phyloP scores from a whole-genome alignment of 1,140 invertebrate species.

The Eriosoma lanigerum region DNA sequence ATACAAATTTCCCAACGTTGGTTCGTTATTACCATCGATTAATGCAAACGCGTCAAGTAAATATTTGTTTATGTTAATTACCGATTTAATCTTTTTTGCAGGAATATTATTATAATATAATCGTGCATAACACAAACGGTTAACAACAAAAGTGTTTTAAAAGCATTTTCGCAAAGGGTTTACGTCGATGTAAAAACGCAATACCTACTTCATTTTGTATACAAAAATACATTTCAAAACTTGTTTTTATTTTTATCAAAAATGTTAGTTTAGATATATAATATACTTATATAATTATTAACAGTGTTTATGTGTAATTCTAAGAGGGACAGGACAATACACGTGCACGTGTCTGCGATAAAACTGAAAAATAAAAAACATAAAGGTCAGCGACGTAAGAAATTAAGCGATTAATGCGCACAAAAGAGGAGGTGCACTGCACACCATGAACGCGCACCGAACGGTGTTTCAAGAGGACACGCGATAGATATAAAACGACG shows the following conservation, averaged over 20 bases:
- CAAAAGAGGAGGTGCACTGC: neutral
- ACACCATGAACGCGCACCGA: too few relatives aligned
- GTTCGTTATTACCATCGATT: neutral
- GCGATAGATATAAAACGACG: neutral
- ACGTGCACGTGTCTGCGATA: neutral
- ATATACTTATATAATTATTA: too few relatives aligned
- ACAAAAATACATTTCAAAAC: too few relatives aligned
- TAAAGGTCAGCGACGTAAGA: neutral
- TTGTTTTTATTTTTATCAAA: too few relatives aligned
- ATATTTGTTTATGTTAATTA: conserved; percentile 33
- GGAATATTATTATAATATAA: conserved; percentile 1
- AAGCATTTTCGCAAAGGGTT: neutral
- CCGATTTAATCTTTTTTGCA: conserved; percentile 17
- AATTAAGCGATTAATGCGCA: neutral
- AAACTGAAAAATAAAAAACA: neutral
- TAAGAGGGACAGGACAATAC: too few relatives aligned
- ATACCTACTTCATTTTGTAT: too few relatives aligned
- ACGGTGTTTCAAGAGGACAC: neutral
- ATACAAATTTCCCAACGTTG: too few relatives aligned
- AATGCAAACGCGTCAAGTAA: conserved; percentile 33
- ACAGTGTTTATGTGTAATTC: too few relatives aligned
- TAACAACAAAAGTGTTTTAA: neutral
- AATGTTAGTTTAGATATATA: too few relatives aligned
- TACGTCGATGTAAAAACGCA: too few relatives aligned
- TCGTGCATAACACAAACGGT: neutral